Conservation (phyloP, 2,888 invertebrate species). For the Cheilosia soror region DNA sequence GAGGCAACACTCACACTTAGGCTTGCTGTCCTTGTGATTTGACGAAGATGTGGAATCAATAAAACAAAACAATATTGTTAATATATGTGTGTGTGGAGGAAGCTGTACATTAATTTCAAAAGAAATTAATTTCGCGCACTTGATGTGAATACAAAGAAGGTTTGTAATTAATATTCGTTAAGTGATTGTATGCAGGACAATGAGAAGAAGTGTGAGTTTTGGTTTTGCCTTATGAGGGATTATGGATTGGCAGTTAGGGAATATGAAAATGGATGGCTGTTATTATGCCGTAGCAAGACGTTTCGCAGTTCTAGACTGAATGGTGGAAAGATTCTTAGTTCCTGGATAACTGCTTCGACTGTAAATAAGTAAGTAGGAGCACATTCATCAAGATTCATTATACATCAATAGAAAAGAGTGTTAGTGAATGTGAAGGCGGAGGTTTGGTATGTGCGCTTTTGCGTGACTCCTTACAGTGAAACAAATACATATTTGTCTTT, state of each 20-base stretch:
- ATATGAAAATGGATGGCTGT: not conserved
- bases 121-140: constrained; percentile 60
- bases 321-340: not conserved
- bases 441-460: too few relatives aligned
- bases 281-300: not conserved
- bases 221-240: constrained; percentile 7
- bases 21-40: constrained; percentile 17
- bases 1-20: not conserved
- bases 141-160: constrained; percentile 64
- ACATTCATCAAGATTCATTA: too few relatives aligned
- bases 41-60: constrained; percentile 64
- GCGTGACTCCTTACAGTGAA: too few relatives aligned
- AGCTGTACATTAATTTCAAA: constrained; percentile 45
- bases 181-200: constrained; percentile 24
- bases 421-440: too few relatives aligned
- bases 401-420: too few relatives aligned
- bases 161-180: constrained; percentile 67
- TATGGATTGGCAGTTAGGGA: not conserved
- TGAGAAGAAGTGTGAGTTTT: constrained; percentile 4
- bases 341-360: too few relatives aligned
- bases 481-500: too few relatives aligned
- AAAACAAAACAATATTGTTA: constrained; percentile 48
- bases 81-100: not conserved
- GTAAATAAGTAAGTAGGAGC: too few relatives aligned
- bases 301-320: constrained; percentile 12